Evolutionary conservation across 1,140 invertebrate genomes (phyloP).

Genomic region (Drusus annulatus): DNA sequence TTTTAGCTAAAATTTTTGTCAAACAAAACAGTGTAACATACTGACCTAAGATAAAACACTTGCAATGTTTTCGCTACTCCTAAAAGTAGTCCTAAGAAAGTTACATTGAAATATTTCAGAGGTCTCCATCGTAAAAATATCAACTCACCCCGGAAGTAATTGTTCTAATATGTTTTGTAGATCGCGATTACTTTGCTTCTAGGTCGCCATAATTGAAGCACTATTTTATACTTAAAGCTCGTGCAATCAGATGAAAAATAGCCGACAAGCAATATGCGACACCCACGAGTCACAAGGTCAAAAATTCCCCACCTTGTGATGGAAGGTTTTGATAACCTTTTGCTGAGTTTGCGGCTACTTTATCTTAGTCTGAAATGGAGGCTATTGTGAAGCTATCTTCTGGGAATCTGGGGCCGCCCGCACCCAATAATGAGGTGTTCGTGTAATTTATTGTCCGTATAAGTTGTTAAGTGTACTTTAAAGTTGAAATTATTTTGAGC

Average conservation of each 20-base stretch:
- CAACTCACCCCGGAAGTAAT: too few relatives aligned
- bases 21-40: too few relatives aligned
- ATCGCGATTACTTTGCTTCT: too few relatives aligned
- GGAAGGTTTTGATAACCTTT: background rate
- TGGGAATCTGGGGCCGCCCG: background rate
- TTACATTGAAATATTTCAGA: too few relatives aligned
- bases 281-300: background rate
- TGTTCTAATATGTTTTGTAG: too few relatives aligned
- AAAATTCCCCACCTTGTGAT: background rate
- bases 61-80: too few relatives aligned
- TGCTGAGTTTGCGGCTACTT: background rate
- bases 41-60: too few relatives aligned
- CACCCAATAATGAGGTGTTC: constrained; percentile 12
- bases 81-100: too few relatives aligned
- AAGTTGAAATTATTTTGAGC: constrained; percentile 1
- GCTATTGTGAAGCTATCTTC: background rate
- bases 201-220: too few relatives aligned
- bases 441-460: constrained; percentile 15
- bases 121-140: too few relatives aligned
- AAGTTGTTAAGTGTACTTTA: constrained; percentile 17
- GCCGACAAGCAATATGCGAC: background rate
- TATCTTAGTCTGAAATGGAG: too few relatives aligned
- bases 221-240: background rate
- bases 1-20: too few relatives aligned
- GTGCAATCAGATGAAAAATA: background rate